Percentiles rank a stretch among this genome's conserved stretches.
Conservation (phyloP, 2,888 invertebrate species). For the Meiosimyza decipiens region DNA sequence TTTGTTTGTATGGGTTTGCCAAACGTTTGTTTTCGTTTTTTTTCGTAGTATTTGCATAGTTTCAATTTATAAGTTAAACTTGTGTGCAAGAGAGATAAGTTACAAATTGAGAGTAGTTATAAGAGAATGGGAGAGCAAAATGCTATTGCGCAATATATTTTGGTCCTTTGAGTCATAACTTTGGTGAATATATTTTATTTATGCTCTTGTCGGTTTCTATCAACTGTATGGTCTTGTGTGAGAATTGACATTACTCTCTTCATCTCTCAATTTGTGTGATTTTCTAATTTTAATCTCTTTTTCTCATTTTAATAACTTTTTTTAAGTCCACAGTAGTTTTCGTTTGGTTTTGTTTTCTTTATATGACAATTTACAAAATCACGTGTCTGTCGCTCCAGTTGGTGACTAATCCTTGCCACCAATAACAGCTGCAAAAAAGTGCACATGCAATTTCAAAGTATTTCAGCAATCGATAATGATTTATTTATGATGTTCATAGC, state of each 20-base stretch:
- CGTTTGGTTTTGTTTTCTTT: constrained; percentile 11
- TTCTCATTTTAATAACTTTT: too few species aligned
- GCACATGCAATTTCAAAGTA: constrained; percentile 6
- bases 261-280: not conserved
- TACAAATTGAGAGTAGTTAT: not conserved
- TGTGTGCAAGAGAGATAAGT: not conserved
- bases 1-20: constrained; percentile 22
- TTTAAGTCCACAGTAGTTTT: not conserved
- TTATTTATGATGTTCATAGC: constrained; percentile 28
- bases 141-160: not conserved
- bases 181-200: not conserved
- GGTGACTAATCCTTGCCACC: not conserved
- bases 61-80: not conserved
- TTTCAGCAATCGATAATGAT: constrained; percentile 36
- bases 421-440: constrained; percentile 11
- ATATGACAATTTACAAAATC: constrained; percentile 20
- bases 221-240: too few species aligned
- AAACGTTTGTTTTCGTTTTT: constrained; percentile 17
- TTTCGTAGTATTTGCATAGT: constrained; percentile 21
- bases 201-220: not conserved
- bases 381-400: constrained; percentile 26
- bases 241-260: not conserved
- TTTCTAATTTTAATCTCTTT: not conserved
- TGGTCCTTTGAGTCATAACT: not conserved
- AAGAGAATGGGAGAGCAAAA: not conserved